A percentile compares a stretch with the other conserved stretches of the same genome.
These are phyloP conservation scores for Agriopis marginaria DNA, from an alignment of 2,888 invertebrate genomes.

Conservation along the genomic window DNA sequence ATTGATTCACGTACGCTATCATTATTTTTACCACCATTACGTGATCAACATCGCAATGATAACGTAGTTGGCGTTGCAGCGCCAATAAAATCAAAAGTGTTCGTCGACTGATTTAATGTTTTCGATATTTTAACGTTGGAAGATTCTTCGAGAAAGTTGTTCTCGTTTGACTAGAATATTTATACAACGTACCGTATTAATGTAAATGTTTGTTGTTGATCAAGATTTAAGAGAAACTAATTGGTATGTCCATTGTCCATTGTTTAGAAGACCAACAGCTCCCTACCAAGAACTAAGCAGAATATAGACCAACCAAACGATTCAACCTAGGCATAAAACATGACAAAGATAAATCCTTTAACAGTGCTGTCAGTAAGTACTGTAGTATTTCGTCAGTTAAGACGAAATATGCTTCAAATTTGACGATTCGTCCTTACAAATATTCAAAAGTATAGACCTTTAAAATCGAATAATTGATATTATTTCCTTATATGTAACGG, in stretches of 20 bases:
- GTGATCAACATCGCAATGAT: conserved; percentile 27
- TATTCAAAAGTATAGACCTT: no score
- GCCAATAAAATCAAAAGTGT: conserved; percentile 15
- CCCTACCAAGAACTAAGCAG: not conserved
- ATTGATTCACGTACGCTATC: conserved; percentile 15
- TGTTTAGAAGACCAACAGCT: not conserved
- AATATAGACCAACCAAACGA: not conserved
- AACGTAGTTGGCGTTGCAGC: conserved; percentile 7
- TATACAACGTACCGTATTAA: not conserved
- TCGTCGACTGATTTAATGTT: conserved; percentile 11
- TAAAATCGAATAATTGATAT: no score
- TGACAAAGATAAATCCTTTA: not conserved
- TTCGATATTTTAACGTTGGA: not conserved
- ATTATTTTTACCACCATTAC: conserved; percentile 23
- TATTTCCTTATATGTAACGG: no score
- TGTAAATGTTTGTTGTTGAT: not conserved
- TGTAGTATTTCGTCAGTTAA: no score
- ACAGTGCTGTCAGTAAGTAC: not conserved
- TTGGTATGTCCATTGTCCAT: not conserved
- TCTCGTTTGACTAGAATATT: not conserved
- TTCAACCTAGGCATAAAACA: not conserved
- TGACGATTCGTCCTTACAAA: no score
- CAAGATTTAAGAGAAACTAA: not conserved
- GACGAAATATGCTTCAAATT: no score
- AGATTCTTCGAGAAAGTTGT: conserved; percentile 2